Conservation (phyloP, 2,113 vertebrate genomes). For the Scolopax mira region DNA sequence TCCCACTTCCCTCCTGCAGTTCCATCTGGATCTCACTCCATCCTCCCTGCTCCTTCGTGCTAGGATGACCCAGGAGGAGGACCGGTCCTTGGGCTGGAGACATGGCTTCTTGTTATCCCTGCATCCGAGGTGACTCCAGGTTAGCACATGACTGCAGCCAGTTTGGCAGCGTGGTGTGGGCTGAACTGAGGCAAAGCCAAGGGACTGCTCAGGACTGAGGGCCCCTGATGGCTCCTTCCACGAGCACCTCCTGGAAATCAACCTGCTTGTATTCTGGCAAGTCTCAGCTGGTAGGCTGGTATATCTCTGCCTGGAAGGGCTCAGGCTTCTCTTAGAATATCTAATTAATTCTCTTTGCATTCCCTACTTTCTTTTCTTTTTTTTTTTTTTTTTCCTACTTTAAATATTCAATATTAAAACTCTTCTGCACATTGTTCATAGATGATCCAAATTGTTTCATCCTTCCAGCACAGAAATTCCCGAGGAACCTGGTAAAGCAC, state of each 20-base stretch:
- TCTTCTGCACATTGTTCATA: background rate
- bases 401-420: background rate
- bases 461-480: background rate
- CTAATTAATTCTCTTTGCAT: background rate
- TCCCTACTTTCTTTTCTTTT: background rate
- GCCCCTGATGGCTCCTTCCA: background rate
- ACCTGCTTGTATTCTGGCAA: background rate
- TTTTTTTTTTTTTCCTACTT: background rate
- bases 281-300: background rate
- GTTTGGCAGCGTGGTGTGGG: background rate
- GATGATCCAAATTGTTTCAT: background rate
- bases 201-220: background rate
- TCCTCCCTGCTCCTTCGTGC: background rate
- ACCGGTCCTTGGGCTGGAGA: background rate
- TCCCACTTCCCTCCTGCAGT: fast-evolving
- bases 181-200: background rate
- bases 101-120: constrained; percentile 68
- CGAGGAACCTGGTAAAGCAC: background rate
- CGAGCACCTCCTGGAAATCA: background rate
- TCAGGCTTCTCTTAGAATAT: background rate
- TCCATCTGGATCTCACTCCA: background rate
- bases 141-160: background rate
- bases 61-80: constrained; percentile 34
- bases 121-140: constrained; percentile 65
- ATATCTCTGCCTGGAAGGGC: background rate